Base-by-base conservation (phyloP, 2,888 invertebrate species). In the Byasa hedistus region DNA sequence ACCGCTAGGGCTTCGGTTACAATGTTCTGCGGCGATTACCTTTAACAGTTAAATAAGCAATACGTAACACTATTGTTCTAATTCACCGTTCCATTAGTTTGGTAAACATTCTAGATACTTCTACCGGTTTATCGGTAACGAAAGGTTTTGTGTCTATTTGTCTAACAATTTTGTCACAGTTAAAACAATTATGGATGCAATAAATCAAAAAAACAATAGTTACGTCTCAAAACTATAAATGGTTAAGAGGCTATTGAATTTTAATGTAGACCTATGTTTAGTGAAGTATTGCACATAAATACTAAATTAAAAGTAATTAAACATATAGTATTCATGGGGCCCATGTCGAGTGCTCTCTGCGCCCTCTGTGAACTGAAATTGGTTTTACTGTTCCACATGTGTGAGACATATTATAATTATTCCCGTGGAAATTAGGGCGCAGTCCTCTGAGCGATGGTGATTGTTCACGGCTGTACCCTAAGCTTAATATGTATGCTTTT, bases 371-470 rank as follows among this genome's bases (percentile, higher is more conserved):
- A 48, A 57, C 19, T 57, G 12, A 32, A 64, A 57, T 57, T 32
- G 51, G 57, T 36, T 57, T 64, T 23, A 22, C 63, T 44, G n/a
- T 27, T 27, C 23, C 24, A 56, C 24, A 64, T 19, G 36, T 22
- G 22, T 15, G n/a, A 36, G 36, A 7, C 32, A n/a, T 54, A 36
- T 48, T 61, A 55, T 39, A 39, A 55, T 15, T 32, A 52, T 22
- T 52, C 23, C 55, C 58, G 39, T 24, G 54, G 48, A 61, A 65
- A 61, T 52, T 57, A 60, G 65, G 65, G 65, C n/a, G 65, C 61
- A 24, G 22, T 65, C 39, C 54, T 65, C 32, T 23, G 17, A 55
- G 32, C 51, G 57, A 57, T n/a, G n/a, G 32, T 52, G 48, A 59
- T 59, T 59, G 59, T 48, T 65, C 55, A 60, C 10, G 8, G 32